Evolutionary conservation across 2,888 invertebrate genomes (phyloP).

Genomic region (Diadegma fenestrale): DNA sequence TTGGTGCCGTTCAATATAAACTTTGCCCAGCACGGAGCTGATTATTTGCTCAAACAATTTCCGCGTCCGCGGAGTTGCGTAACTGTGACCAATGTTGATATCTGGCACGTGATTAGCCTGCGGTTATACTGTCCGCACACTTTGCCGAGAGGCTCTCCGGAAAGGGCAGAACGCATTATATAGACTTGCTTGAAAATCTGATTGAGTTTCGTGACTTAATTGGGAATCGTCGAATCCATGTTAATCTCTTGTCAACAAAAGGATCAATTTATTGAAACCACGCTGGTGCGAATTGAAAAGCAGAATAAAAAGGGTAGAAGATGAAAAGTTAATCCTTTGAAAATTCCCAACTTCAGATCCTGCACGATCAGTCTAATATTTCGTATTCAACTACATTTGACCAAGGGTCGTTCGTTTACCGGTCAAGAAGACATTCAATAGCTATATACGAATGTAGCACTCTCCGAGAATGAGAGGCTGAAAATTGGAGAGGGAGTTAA

Average conservation of each 20-base stretch:
- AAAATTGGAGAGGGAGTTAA: slow-evolving; percentile 29
- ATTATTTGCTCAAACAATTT: slow-evolving; percentile 82
- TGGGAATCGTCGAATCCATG: background rate
- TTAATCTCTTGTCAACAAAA: background rate
- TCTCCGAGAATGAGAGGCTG: background rate
- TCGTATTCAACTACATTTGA: too few relatives aligned
- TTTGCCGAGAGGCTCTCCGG: background rate
- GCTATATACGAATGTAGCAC: background rate
- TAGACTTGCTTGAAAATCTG: slow-evolving; percentile 5
- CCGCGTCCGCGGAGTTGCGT: slow-evolving; percentile 65
- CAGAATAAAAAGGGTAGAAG: background rate
- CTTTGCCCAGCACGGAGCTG: slow-evolving; percentile 55
- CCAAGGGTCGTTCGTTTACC: background rate
- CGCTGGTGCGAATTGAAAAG: background rate
- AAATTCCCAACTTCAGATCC: background rate
- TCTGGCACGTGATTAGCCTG: slow-evolving; percentile 61
- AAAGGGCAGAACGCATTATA: slow-evolving; percentile 30
- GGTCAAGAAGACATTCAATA: background rate
- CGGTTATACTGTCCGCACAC: slow-evolving; percentile 47
- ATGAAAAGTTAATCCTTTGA: background rate
- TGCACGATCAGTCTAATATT: background rate
- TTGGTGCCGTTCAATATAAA: slow-evolving; percentile 73
- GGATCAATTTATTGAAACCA: background rate
- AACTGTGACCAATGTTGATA: slow-evolving; percentile 66
- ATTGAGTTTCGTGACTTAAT: background rate